phyloP scores from a whole-genome alignment of 1,140 invertebrate genomes.

The Lasioglossum albipes region DNA sequence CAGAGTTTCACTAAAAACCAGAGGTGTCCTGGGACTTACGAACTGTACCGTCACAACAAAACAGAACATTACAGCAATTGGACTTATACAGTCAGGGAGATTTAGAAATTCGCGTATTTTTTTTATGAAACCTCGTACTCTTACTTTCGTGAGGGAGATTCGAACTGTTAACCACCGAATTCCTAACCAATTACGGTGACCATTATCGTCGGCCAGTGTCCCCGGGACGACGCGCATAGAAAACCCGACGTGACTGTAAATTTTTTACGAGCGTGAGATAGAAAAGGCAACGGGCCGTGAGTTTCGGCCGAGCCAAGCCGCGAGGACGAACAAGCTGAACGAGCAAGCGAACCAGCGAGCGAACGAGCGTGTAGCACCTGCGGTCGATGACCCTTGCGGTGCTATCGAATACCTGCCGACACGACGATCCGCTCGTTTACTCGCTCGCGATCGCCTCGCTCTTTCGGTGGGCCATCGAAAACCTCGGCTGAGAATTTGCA shows the following conservation, averaged over 20 bases:
- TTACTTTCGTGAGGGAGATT: conserved; percentile 26
- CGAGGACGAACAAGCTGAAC: conserved; percentile 59
- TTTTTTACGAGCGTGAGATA: conserved; percentile 52
- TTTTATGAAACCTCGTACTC: not conserved
- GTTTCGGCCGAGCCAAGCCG: conserved; percentile 46
- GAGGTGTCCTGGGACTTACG: too few species aligned
- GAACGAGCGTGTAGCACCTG: conserved; percentile 73
- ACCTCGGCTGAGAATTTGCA: not conserved
- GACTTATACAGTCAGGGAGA: too few species aligned
- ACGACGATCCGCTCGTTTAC: conserved; percentile 62
- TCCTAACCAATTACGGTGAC: conserved; percentile 34
- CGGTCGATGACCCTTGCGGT: conserved; percentile 77
- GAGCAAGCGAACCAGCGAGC: conserved; percentile 56
- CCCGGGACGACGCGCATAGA: conserved; percentile 20
- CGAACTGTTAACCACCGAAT: conserved; percentile 12
- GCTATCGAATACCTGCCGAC: conserved; percentile 76
- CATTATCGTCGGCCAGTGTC: conserved; percentile 10
- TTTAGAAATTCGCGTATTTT: too few species aligned
- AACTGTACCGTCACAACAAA: too few species aligned
- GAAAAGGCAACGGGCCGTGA: conserved; percentile 57
- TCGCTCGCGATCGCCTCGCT: conserved; percentile 50
- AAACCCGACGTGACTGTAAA: conserved; percentile 41
- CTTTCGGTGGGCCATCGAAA: conserved; percentile 52
- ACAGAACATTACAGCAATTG: too few species aligned
- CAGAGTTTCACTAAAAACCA: too few species aligned